A percentile compares a stretch with the other conserved stretches of the same genome.
These are phyloP conservation scores for Polia nebulosa DNA, from an alignment of 2,888 invertebrate genomes.

Conservation along the genomic window DNA sequence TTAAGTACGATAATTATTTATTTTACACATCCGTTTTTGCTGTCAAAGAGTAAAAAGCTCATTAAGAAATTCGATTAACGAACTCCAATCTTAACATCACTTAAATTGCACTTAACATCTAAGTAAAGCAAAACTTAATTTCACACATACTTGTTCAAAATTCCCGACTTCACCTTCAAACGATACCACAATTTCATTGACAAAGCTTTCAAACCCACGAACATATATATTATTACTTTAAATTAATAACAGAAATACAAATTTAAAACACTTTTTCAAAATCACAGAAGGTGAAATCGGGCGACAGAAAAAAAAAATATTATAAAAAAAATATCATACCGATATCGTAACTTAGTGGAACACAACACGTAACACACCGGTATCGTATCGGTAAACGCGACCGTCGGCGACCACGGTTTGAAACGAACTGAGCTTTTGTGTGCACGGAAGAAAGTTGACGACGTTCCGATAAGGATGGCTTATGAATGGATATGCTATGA, in stretches of 20 bases:
- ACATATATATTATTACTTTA: constrained; percentile 15
- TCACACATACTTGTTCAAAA: constrained; percentile 54
- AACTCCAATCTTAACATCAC: neutral
- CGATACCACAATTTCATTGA: constrained; percentile 20
- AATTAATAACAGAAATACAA: neutral
- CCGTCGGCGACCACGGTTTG: constrained; percentile 49
- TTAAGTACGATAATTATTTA: neutral
- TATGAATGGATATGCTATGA: constrained; percentile 51
- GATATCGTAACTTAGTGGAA: constrained; percentile 56
- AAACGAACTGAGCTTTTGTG: constrained; percentile 64
- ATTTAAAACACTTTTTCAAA: constrained; percentile 12
- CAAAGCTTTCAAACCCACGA: constrained; percentile 23
- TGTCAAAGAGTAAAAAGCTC: neutral
- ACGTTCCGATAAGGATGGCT: constrained; percentile 35
- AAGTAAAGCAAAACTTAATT: constrained; percentile 14
- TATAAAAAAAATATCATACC: constrained; percentile 56
- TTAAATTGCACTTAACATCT: constrained; percentile 1
- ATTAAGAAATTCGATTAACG: constrained; percentile 10
- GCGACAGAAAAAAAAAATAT: constrained; percentile 10
- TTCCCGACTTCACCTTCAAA: constrained; percentile 61
- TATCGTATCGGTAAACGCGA: constrained; percentile 41
- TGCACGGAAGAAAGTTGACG: constrained; percentile 64
- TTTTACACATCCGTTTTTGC: neutral
- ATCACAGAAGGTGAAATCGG: constrained; percentile 59
- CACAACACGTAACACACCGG: constrained; percentile 44